Percentiles rank a stretch among this genome's conserved stretches.
Evolutionary conservation across 1,140 invertebrate species (phyloP).

Genomic region (Brachionus calyciflorus): DNA sequence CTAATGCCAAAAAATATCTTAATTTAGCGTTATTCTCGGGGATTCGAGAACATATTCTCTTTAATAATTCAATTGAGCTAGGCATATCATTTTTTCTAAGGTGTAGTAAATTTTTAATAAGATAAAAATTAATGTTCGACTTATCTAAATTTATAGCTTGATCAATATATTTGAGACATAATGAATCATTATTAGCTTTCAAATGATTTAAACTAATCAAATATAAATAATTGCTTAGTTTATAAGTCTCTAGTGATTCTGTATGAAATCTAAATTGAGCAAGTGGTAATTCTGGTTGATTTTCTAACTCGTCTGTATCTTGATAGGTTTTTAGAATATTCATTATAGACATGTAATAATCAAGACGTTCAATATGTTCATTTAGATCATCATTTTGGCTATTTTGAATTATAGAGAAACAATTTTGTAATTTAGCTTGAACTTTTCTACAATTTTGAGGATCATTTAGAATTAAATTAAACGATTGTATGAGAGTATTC

Average conservation of each 20-base stretch:
- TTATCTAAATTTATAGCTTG: background rate
- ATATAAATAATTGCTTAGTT: constrained; percentile 24
- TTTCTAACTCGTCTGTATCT: background rate
- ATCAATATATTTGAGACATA: constrained; percentile 6
- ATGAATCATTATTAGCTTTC: background rate
- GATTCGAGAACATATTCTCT: background rate
- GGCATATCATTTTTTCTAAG: constrained; percentile 5
- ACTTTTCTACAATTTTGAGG: background rate
- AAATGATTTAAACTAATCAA: constrained; percentile 20
- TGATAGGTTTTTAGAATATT: constrained; percentile 22
- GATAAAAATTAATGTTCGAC: constrained; percentile 9
- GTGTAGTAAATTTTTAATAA: constrained; percentile 1
- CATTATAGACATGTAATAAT: constrained; percentile 2
- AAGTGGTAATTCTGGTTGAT: background rate
- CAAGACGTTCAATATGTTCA: background rate
- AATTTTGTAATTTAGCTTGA: background rate
- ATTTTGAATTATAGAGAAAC: background rate
- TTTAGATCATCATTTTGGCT: background rate
- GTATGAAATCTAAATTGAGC: constrained; percentile 1
- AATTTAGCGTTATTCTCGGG: background rate
- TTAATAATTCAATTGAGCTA: constrained; percentile 1
- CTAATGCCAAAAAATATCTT: constrained; percentile 5
- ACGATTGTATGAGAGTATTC: background rate
- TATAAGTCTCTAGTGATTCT: constrained; percentile 7
- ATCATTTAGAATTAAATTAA: constrained; percentile 6